Conservation (phyloP, 1,140 invertebrate species). For the Hyles vespertilio region DNA sequence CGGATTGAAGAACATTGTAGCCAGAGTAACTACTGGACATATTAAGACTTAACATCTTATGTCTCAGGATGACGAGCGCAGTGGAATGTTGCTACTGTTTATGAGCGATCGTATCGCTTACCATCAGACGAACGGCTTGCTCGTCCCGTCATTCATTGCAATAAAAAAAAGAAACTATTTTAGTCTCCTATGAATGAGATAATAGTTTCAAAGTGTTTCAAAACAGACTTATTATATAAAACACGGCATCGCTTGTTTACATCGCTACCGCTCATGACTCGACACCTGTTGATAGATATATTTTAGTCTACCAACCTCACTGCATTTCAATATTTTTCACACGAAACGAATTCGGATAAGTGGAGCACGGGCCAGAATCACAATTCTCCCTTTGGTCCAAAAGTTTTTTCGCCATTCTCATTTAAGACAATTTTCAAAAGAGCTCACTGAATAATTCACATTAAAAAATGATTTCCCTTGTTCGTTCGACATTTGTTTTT, state of each 20-base stretch:
- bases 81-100: no score
- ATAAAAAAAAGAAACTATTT: slow-evolving; percentile 7
- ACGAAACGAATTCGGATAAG: slow-evolving; percentile 24
- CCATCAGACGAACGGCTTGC: no score
- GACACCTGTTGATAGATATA: slow-evolving; percentile 10
- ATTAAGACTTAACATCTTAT: no score
- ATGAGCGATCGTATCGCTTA: no score
- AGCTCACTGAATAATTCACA: slow-evolving; percentile 18
- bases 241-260: not conserved
- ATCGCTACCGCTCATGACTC: slow-evolving; percentile 15
- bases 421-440: slow-evolving; percentile 18
- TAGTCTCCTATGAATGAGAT: no score
- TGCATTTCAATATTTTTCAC: slow-evolving; percentile 30
- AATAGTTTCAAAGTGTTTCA: no score
- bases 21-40: no score
- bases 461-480: not conserved
- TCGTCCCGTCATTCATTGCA: no score
- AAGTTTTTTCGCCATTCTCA: slow-evolving; percentile 16
- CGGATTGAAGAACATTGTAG: no score
- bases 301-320: slow-evolving; percentile 13
- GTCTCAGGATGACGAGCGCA: no score
- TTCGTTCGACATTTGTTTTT: no score
- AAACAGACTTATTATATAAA: no score
- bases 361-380: slow-evolving; percentile 18
- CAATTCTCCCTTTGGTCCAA: slow-evolving; percentile 13